Percentiles rank a stretch among this genome's conserved stretches.
These are phyloP conservation scores for Bungarus multicinctus DNA, from an alignment of 2,113 vertebrate species.

Conservation along the genomic window DNA sequence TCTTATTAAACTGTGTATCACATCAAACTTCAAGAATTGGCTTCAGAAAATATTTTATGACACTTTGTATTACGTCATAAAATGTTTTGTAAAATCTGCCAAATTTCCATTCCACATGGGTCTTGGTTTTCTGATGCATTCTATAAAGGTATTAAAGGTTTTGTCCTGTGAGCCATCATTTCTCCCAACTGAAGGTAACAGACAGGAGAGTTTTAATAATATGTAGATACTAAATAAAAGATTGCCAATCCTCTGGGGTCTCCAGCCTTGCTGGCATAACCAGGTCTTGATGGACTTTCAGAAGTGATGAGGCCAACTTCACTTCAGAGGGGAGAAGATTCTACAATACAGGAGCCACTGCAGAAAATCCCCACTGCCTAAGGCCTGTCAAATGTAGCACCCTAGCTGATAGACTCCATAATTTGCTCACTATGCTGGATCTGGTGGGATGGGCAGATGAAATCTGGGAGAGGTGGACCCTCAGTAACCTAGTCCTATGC, in stretches of 20 bases:
- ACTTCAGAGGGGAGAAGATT: background rate
- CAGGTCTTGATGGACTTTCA: no score
- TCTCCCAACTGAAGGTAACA: background rate
- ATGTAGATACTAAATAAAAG: background rate
- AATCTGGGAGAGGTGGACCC: no score
- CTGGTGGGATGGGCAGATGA: no score
- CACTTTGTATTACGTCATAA: background rate
- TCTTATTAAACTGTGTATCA: background rate
- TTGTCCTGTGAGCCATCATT: background rate
- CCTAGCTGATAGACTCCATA: no score
- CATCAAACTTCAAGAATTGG: background rate
- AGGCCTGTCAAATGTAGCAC: no score
- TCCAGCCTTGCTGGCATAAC: no score
- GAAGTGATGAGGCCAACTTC: background rate
- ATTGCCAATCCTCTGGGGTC: background rate
- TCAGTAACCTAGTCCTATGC: no score
- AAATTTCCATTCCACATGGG: background rate
- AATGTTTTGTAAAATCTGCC: background rate
- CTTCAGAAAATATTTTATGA: background rate
- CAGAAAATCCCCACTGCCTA: background rate
- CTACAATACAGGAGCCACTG: background rate
- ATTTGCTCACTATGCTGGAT: no score
- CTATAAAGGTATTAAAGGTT: background rate
- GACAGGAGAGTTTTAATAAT: background rate
- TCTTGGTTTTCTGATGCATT: no score